Evolutionary conservation across 2,888 invertebrate species (phyloP), one percentile per base, ranked within the genome.

Genomic region (Noctua janthina): DNA sequence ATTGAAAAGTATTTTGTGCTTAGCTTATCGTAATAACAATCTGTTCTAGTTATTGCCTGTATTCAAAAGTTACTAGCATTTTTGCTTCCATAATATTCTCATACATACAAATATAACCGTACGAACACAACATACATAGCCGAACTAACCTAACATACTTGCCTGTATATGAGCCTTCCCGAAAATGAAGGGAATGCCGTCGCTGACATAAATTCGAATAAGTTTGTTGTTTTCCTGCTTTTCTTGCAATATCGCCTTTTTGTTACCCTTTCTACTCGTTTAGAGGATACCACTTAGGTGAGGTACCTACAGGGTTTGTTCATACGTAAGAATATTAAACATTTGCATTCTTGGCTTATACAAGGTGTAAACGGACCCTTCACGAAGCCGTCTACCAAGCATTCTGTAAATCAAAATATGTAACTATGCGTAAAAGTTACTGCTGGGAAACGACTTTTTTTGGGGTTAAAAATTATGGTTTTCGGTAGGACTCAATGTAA

Each of bases 181-280:
- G 35, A 70, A 79, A 70, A 74, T 79, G 64, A 70, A 81, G 74
- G 74, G 49, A 72, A 67, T 75, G 35, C 43, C 2, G n/a, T 17
- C 74, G 64, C 68, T 74, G 81, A 39, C 70, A 86, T 71, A 64
- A 68, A 82, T 82, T 74, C 67, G 62, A 74, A 82, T 74, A 74
- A 64, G 49, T 74, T 43, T 54, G 67, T 75, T 71, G 39, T 85
- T 72, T 75, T 75, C 56, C 72, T 75, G 71, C 1, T 54, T 74
- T 79, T 54, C 74, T 29, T 29, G 59, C 56, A 49, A 85, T 71
- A 64, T 66, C 29, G 39, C 49, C 54, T 72, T 35, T 85, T 72
- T 85, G 66, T 20, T 74, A 75, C 49, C 67, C n/a, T 51, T 75
- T 69, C n/a, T 59, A 43, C 51, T 43, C 56, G 56, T 73, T 46